These are phyloP conservation scores for Ernsta delagoae DNA, from an alignment of 2,888 invertebrate genomes.

Conservation along the genomic window DNA sequence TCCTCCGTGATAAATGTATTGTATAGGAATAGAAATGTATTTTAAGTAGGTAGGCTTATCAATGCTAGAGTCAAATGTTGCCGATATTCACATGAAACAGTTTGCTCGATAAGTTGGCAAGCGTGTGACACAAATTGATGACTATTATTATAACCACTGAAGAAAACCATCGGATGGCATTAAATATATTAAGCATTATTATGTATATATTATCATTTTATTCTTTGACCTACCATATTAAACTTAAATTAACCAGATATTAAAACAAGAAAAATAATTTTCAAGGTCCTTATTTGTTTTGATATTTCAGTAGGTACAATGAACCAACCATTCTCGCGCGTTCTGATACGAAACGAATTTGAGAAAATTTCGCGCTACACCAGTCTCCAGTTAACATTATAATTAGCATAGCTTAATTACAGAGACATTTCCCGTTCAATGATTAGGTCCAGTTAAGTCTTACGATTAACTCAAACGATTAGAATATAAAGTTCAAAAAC, in stretches of 20 bases:
- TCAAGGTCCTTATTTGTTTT: background rate
- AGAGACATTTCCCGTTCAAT: conserved; percentile 43
- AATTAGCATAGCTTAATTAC: conserved; percentile 62
- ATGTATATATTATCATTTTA: background rate
- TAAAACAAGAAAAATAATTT: background rate
- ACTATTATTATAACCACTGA: background rate
- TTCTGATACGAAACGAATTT: background rate
- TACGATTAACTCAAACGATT: conserved; percentile 38
- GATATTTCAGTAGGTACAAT: background rate
- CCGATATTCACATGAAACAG: no score
- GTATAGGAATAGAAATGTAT: background rate
- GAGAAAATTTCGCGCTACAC: conserved; percentile 8
- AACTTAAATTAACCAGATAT: background rate
- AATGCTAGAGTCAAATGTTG: no score
- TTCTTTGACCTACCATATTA: no score
- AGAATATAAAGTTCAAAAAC: conserved; percentile 15
- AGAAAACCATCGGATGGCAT: no score
- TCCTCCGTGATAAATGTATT: background rate
- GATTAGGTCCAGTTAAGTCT: conserved; percentile 39
- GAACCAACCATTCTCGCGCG: background rate
- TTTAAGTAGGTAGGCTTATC: no score
- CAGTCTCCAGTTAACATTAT: conserved; percentile 44
- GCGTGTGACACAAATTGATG: background rate
- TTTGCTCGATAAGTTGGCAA: background rate
- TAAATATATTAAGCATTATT: background rate